A percentile compares a stretch with the other conserved stretches of the same genome.
Conservation (phyloP, 2,113 vertebrate species). For the Ailurus styani region DNA sequence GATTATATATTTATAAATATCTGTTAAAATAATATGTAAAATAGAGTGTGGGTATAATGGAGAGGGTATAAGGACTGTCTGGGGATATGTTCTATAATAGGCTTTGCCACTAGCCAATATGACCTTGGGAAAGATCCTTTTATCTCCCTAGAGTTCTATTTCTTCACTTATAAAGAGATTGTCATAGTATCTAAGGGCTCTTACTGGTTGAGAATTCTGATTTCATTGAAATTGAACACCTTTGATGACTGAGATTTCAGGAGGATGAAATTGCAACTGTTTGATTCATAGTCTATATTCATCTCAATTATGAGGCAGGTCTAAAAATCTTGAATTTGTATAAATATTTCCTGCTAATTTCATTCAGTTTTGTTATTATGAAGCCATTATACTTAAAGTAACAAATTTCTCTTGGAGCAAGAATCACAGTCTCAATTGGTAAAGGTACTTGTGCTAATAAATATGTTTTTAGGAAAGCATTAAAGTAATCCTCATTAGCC, state of each 20-base stretch:
- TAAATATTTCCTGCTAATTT: neutral
- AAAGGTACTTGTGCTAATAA: conserved; percentile 14
- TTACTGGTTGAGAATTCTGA: neutral
- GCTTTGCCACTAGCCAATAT: neutral
- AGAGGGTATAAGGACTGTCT: too few species aligned
- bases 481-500: neutral
- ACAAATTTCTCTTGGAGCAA: conserved; percentile 5
- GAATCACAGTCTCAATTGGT: neutral
- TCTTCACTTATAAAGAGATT: neutral
- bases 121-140: conserved; percentile 11
- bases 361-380: neutral
- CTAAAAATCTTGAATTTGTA: neutral
- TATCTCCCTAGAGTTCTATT: neutral
- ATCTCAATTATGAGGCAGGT: neutral
- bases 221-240: conserved; percentile 11
- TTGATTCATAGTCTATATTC: neutral
- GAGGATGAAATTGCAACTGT: neutral
- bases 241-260: neutral
- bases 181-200: neutral
- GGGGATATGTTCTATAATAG: neutral
- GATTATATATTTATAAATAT: neutral
- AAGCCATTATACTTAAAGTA: neutral
- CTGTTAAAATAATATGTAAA: neutral
- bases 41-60: neutral
- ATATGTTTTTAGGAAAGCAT: neutral